These are phyloP conservation scores for Mycalesis mineus DNA, from an alignment of 2,888 invertebrate species.

Conservation along the genomic window DNA sequence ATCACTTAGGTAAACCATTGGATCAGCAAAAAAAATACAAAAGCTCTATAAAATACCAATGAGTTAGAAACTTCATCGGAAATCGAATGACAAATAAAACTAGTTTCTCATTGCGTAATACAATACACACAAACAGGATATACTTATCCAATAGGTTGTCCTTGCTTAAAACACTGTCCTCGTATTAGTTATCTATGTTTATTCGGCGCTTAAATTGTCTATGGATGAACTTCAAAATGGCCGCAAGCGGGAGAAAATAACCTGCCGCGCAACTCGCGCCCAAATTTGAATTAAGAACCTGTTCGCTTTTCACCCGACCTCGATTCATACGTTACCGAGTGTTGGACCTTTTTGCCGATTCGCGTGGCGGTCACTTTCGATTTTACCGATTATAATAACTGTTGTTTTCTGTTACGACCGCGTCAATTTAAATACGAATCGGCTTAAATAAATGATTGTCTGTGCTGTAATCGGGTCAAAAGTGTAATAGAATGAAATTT, in stretches of 20 bases:
- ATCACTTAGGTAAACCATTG: too few relatives aligned
- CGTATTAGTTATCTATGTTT: conserved; percentile 5
- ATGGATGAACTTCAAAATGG: conserved; percentile 5
- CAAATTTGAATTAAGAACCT: conserved; percentile 64
- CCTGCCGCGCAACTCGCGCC: conserved; percentile 42
- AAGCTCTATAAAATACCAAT: too few relatives aligned
- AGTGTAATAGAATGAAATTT: too few relatives aligned
- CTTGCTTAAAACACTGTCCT: background rate
- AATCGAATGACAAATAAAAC: too few relatives aligned
- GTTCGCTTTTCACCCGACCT: conserved; percentile 62
- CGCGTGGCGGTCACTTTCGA: conserved; percentile 54
- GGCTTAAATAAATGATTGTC: too few relatives aligned
- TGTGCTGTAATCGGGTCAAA: background rate
- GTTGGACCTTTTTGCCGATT: conserved; percentile 45
- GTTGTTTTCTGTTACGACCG: conserved; percentile 5
- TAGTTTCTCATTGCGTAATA: too few relatives aligned
- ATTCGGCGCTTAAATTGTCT: conserved; percentile 5
- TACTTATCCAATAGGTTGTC: background rate
- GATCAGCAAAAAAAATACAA: too few relatives aligned
- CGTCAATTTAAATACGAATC: too few relatives aligned
- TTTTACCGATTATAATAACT: conserved; percentile 41
- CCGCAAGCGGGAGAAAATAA: conserved; percentile 49
- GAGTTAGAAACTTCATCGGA: too few relatives aligned
- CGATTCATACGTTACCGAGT: conserved; percentile 36
- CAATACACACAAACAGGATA: too few relatives aligned